Evolutionary conservation across 2,888 invertebrate species (phyloP).

Genomic region (Mantis religiosa): DNA sequence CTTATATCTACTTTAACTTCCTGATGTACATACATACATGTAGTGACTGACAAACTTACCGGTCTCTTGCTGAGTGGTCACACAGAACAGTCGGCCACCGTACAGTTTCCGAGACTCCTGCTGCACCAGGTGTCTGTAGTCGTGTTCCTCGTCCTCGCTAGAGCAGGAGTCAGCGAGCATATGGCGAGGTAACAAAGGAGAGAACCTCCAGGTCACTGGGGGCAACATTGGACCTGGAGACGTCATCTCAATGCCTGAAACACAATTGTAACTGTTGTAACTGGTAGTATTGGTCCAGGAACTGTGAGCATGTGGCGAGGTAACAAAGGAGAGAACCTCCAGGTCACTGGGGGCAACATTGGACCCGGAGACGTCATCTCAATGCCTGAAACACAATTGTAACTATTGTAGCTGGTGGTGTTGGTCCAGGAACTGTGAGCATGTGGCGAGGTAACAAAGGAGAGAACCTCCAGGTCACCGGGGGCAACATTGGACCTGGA

Average conservation of each 20-base stretch:
- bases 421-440: too few species aligned
- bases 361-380: too few species aligned
- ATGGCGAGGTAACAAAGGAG: neutral
- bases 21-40: too few species aligned
- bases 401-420: too few species aligned
- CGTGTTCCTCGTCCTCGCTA: neutral
- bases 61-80: neutral
- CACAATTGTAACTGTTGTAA: neutral
- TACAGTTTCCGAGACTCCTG: neutral
- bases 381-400: too few species aligned
- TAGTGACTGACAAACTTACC: too few species aligned
- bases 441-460: too few species aligned
- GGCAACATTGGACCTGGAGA: neutral
- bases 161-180: neutral
- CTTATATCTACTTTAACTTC: too few species aligned
- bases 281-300: too few species aligned
- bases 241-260: neutral
- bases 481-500: neutral
- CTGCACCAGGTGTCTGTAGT: neutral
- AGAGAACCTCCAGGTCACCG: constrained; percentile 1
- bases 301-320: neutral
- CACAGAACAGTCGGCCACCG: neutral
- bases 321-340: constrained; percentile 4
- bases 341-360: neutral
- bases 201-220: constrained; percentile 15